A percentile compares a stretch with the other conserved stretches of the same genome.
phyloP scores from a whole-genome alignment of 2,888 invertebrate genomes.

The Macrostomum cliftonense region DNA sequence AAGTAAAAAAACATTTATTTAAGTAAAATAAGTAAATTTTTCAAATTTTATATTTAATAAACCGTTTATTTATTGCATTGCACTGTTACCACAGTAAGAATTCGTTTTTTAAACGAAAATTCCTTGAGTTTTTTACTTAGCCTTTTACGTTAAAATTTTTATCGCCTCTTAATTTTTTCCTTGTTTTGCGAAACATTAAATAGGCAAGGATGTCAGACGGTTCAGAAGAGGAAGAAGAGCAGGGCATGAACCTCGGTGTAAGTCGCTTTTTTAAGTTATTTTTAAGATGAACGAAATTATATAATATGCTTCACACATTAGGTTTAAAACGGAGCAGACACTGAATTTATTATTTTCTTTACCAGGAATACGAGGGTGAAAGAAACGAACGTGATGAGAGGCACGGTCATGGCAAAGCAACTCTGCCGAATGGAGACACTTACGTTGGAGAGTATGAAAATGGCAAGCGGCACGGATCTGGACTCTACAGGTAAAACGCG shows the following conservation, averaged over 20 bases:
- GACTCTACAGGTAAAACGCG: constrained; percentile 47
- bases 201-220: constrained; percentile 27
- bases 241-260: constrained; percentile 31
- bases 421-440: constrained; percentile 66
- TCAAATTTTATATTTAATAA: constrained; percentile 1
- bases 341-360: no score
- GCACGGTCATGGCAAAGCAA: constrained; percentile 63
- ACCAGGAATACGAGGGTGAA: constrained; percentile 56
- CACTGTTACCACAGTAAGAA: no score
- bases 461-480: constrained; percentile 59
- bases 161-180: no score
- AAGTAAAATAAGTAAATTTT: no score
- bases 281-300: no score
- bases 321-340: neutral
- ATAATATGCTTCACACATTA: no score
- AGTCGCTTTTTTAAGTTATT: no score
- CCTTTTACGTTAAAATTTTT: no score
- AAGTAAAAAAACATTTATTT: neutral
- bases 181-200: neutral
- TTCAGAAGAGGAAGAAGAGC: constrained; percentile 34
- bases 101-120: no score
- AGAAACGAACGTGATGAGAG: constrained; percentile 57
- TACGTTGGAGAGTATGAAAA: constrained; percentile 63
- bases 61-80: no score
- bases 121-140: no score